Evolutionary conservation across 2,888 invertebrate species (phyloP).

Genomic region (Phengaris alcon): DNA sequence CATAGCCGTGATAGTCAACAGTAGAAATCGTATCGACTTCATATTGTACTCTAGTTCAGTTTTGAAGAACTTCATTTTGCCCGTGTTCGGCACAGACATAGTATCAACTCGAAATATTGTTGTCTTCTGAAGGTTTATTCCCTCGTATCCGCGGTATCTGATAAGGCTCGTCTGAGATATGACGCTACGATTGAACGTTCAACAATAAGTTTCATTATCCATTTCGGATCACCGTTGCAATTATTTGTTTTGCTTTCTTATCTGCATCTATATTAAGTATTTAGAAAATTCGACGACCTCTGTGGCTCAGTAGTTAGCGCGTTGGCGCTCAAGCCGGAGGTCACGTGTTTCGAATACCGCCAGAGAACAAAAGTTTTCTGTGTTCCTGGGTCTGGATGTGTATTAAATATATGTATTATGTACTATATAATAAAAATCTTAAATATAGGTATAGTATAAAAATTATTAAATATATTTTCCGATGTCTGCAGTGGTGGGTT

Average conservation of each 20-base stretch:
- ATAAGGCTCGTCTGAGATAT: constrained; percentile 26
- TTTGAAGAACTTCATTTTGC: constrained; percentile 60
- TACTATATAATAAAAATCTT: too few species aligned
- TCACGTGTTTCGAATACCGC: too few species aligned
- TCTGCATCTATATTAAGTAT: neutral
- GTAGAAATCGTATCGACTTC: constrained; percentile 70
- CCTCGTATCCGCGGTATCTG: constrained; percentile 21
- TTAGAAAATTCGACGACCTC: neutral
- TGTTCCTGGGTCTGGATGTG: too few species aligned
- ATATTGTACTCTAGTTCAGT: constrained; percentile 69
- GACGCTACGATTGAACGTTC: neutral
- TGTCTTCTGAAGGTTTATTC: constrained; percentile 19
- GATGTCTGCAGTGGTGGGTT: too few species aligned
- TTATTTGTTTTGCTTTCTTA: constrained; percentile 5
- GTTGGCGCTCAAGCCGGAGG: too few species aligned
- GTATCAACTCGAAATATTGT: constrained; percentile 33
- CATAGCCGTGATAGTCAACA: constrained; percentile 69
- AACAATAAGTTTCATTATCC: constrained; percentile 1
- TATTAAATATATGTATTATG: too few species aligned
- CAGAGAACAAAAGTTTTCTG: too few species aligned
- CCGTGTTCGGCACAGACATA: constrained; percentile 45
- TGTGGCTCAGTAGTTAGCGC: too few species aligned
- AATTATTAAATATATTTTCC: too few species aligned
- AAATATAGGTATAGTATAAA: too few species aligned
- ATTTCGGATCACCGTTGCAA: constrained; percentile 6